Evolutionary conservation across 1,140 invertebrate species (phyloP).

Genomic region (Lepidostoma basale): DNA sequence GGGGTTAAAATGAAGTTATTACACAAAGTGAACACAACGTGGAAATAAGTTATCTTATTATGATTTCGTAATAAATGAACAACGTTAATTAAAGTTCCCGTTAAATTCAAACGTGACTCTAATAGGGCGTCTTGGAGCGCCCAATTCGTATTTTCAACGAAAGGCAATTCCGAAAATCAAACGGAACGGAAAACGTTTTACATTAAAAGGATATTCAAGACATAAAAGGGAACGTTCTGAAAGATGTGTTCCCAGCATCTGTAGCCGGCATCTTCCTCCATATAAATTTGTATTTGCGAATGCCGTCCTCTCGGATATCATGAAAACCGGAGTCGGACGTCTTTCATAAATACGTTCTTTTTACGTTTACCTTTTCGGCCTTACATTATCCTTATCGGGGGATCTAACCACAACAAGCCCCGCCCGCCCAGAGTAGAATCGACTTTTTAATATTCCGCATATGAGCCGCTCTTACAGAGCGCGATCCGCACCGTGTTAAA

Average conservation of each 20-base stretch:
- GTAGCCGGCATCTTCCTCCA: background rate
- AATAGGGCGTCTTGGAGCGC: too few relatives aligned
- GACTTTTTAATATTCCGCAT: constrained; percentile 27
- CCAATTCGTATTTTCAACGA: too few relatives aligned
- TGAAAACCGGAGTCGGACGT: constrained; percentile 6
- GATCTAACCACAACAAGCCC: constrained; percentile 12
- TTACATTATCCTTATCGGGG: constrained; percentile 3
- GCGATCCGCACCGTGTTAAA: too few relatives aligned
- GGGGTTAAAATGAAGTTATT: too few relatives aligned
- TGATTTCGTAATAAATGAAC: too few relatives aligned
- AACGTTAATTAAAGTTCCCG: too few relatives aligned
- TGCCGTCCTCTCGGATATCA: background rate
- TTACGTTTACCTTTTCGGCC: constrained; percentile 11
- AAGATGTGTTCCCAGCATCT: background rate
- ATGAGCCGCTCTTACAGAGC: background rate
- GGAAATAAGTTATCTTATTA: too few relatives aligned
- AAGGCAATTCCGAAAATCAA: background rate
- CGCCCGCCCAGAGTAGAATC: background rate
- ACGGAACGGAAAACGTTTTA: constrained; percentile 5
- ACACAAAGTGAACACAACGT: too few relatives aligned
- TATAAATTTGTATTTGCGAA: constrained; percentile 16
- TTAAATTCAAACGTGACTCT: too few relatives aligned
- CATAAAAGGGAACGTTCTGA: constrained; percentile 8
- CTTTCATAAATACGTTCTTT: constrained; percentile 1
- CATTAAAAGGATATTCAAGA: constrained; percentile 17